Base-by-base conservation (phyloP, 2,113 vertebrate species). In the Gymnogyps californianus region DNA sequence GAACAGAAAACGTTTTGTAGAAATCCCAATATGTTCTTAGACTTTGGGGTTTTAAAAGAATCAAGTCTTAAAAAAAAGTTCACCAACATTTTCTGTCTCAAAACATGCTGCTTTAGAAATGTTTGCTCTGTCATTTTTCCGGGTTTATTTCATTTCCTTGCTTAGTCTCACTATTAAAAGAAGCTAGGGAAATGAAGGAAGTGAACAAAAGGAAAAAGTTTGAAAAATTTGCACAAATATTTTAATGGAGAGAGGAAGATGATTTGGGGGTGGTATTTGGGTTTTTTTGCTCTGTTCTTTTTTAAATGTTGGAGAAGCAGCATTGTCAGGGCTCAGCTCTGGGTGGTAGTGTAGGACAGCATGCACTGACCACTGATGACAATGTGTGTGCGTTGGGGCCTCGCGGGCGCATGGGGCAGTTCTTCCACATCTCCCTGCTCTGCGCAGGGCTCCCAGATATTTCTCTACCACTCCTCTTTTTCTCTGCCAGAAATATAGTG, bases 341-440 rank as follows among this genome's bases (percentile, higher is more conserved):
- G 47, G 34, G 57, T 40, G 19, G 66, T 67, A 58, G 61, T 4
- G 1, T 14, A 85, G 70, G 40, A 76, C 46, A 74, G 6, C 11
- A 31, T 13, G 4, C 36, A 22, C 81, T 87, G 67, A 26, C 3
- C 2, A 6, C 49, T 74, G 40, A 31, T 32, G 11, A 12, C 8
- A 34, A 47, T 4, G 8, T 21, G 14, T 42, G 19, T 36, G n/a
- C 14, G 25, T 5, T 18, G 44, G 15, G 20, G 15, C 38, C 46
- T 58, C 0, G 0, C 1, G 2, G 49, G 36, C 5, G 2, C 29
- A 13, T 4, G 6, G 52, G 42, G 28, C 49, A 64, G 62, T 40
- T 58, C 49, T 80, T 80, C 31, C 66, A 44, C 22, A 29, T 62
- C 61, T 62, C 40, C 31, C 28, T 54, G 52, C 38, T 67, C 61